Evolutionary conservation across 2,888 invertebrate genomes (phyloP), one percentile per base, ranked within the genome.

Genomic region (Eledona agricola): DNA sequence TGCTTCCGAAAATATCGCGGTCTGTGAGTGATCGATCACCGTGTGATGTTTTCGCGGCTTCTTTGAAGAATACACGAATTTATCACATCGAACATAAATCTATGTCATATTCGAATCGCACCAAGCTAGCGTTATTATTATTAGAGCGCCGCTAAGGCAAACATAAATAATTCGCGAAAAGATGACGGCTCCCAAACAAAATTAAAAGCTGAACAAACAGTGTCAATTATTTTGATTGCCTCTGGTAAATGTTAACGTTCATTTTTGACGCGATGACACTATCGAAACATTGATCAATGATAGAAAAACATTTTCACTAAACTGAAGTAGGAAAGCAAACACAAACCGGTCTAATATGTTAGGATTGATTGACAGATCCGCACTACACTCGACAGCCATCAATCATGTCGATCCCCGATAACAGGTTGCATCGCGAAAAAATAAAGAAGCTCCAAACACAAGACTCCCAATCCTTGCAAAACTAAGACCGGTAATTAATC

Each of bases 261-360:
- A 47, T 28, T 53, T 47, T 40, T 53, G 53, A 53, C 42, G 34
- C 40, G 47, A 54, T 54, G 54, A 54, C 54, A 54, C 43, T 54
- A 54, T 54, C 54, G 49, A 54, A 54, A 49, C 54, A 54, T 54
- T 37, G 54, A 54, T 54, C 54, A 54, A 49, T 54, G 49, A 54
- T 54, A 54, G 49, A 49, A 54, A 54, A 54, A 54, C 49, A 54
- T 42, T 54, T 54, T 23, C 49, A 54, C 49, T 54, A 49, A 54
- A 49, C 35, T 49, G 42, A 49, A 54, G 54, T 54, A 49, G 49
- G 23, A 54, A 43, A 54, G 49, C 49, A 54, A 54, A 54, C 54
- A 54, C 34, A 38, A 43, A 49, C 28, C 54, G 37, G 37, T 49
- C 46, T 49, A 54, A 54, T 54, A 54, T 49, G 54, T 54, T 54